These are phyloP conservation scores for Beroe forskalii DNA, from an alignment of 37 sponge, comb jelly and placozoan species.

Conservation along the genomic window DNA sequence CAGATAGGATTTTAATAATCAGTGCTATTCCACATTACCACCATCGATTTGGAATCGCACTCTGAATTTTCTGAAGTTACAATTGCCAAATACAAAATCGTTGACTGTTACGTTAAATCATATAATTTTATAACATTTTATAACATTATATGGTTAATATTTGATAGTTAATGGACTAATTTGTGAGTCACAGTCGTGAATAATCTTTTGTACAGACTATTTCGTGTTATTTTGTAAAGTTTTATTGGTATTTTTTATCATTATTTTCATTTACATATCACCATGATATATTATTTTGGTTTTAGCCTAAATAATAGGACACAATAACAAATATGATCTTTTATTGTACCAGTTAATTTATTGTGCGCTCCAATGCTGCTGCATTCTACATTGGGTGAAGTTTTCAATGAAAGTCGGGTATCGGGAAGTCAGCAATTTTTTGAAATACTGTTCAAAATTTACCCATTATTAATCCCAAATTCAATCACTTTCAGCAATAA, in stretches of 20 bases:
- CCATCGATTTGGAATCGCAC: too few species aligned
- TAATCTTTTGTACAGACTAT: conserved; percentile 49
- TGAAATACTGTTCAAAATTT: too few species aligned
- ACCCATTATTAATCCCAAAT: too few species aligned
- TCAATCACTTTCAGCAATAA: too few species aligned
- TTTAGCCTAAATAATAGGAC: neutral
- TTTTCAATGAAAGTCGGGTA: too few species aligned
- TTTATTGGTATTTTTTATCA: conserved; percentile 61
- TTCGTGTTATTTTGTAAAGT: conserved; percentile 61
- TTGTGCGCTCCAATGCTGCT: neutral
- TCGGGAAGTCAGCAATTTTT: too few species aligned
- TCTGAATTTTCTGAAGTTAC: too few species aligned
- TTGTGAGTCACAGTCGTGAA: neutral
- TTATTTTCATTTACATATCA: neutral
- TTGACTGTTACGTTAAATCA: neutral
- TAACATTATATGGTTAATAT: too few species aligned
- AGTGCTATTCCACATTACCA: too few species aligned
- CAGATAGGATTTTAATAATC: too few species aligned
- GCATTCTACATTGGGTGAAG: too few species aligned
- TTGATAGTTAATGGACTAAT: neutral
- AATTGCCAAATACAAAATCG: too few species aligned
- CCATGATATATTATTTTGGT: neutral
- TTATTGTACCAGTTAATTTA: neutral
- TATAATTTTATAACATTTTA: neutral
- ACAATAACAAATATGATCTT: neutral